These are phyloP conservation scores for Agriotes lineatus DNA, from an alignment of 2,888 invertebrate species.

Conservation along the genomic window DNA sequence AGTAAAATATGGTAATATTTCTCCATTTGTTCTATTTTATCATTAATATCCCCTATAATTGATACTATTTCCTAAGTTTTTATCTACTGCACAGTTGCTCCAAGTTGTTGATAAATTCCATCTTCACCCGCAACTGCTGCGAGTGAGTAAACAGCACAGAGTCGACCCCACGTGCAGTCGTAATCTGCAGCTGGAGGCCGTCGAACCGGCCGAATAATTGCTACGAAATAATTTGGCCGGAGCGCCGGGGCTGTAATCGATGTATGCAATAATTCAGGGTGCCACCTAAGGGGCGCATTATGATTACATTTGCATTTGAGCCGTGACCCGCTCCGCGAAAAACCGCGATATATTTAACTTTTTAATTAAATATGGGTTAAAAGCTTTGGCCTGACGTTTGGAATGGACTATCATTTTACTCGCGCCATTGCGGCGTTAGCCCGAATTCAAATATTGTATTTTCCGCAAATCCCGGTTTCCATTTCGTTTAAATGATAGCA, in stretches of 20 bases:
- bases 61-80: no score
- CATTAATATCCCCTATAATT: no score
- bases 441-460: slow-evolving; percentile 43
- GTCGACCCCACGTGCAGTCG: slow-evolving; percentile 17
- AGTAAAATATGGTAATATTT: no score
- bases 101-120: no score
- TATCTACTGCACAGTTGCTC: no score
- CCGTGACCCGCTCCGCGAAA: slow-evolving; percentile 51
- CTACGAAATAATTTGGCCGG: slow-evolving; percentile 53
- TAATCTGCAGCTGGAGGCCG: slow-evolving; percentile 24
- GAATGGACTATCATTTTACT: slow-evolving; percentile 44
- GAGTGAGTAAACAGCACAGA: no score
- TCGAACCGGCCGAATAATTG: slow-evolving; percentile 50
- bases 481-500: slow-evolving; percentile 53
- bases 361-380: slow-evolving; percentile 56
- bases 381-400: slow-evolving; percentile 43
- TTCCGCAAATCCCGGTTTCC: slow-evolving; percentile 52
- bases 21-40: no score
- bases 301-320: slow-evolving; percentile 59
- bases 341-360: slow-evolving; percentile 57
- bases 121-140: no score
- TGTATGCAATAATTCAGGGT: slow-evolving; percentile 51
- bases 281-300: slow-evolving; percentile 53
- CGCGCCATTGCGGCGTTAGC: slow-evolving; percentile 37
- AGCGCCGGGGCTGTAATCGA: slow-evolving; percentile 53